Conservation (phyloP, 1,140 invertebrate genomes). For the Lasioglossum albipes region DNA sequence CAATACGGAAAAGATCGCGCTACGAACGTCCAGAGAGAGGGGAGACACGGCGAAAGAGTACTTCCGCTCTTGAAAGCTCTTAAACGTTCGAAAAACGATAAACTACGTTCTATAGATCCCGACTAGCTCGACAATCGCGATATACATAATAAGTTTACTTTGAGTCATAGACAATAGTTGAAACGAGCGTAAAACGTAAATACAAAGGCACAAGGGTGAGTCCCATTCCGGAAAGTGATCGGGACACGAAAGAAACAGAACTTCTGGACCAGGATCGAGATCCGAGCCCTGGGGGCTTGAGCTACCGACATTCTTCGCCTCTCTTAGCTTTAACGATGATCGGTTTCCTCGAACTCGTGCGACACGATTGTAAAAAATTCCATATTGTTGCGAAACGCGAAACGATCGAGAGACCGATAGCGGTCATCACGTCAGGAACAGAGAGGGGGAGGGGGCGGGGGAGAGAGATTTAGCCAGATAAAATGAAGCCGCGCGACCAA, state of each 20-base stretch:
- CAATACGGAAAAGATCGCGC: background rate
- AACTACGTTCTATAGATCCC: background rate
- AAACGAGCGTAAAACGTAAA: background rate
- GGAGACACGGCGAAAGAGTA: too few relatives aligned
- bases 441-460: slow-evolving; percentile 16
- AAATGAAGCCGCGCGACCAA: slow-evolving; percentile 51
- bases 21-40: background rate
- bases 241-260: background rate
- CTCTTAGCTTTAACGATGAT: background rate
- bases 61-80: too few relatives aligned
- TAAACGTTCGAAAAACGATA: background rate
- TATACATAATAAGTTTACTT: too few relatives aligned
- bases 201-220: slow-evolving; percentile 10
- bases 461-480: slow-evolving; percentile 6
- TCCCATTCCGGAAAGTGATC: background rate
- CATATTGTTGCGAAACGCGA: background rate
- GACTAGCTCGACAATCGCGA: too few relatives aligned
- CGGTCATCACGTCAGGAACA: slow-evolving; percentile 1
- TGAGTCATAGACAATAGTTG: background rate
- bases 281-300: background rate
- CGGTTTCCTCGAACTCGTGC: background rate
- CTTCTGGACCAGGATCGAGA: background rate
- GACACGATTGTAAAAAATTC: slow-evolving; percentile 31
- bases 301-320: background rate
- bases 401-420: background rate